Conservation (phyloP, 2,888 invertebrate genomes). For the Ommatoiulus sabulosus region DNA sequence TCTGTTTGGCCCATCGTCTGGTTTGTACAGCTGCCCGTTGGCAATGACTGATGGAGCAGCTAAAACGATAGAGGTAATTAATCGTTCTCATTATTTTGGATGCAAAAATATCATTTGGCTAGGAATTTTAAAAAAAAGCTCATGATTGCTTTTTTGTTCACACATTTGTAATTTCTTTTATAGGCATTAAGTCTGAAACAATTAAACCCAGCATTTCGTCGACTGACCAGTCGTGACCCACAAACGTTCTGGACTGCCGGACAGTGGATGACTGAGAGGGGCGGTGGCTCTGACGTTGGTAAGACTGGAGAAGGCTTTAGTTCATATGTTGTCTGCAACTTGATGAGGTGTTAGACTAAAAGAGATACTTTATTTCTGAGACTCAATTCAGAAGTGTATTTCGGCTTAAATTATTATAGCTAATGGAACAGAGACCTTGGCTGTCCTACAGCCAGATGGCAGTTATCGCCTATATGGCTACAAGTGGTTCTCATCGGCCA, state of each 20-base stretch:
- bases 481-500: constrained; percentile 74
- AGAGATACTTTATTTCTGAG: no score
- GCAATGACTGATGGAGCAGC: constrained; percentile 75
- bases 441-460: constrained; percentile 67
- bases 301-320: constrained; percentile 58
- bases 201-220: constrained; percentile 62
- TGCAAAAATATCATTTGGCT: no score
- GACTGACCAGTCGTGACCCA: constrained; percentile 69
- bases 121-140: no score
- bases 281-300: constrained; percentile 74
- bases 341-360: not conserved
- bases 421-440: constrained; percentile 70
- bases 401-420: constrained; percentile 63
- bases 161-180: constrained; percentile 42
- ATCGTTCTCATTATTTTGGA: constrained; percentile 5
- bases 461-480: constrained; percentile 70
- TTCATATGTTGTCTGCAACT: not conserved
- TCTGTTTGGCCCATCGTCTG: constrained; percentile 71
- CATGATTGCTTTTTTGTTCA: no score
- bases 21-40: constrained; percentile 72
- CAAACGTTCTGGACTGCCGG: constrained; percentile 73
- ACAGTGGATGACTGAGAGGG: constrained; percentile 74
- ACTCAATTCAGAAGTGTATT: no score
- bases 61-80: constrained; percentile 68
- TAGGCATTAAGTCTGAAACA: constrained; percentile 60